Evolutionary conservation across 2,797 vertebrate species (phyloP).

Genomic region (Coluber constrictor): DNA sequence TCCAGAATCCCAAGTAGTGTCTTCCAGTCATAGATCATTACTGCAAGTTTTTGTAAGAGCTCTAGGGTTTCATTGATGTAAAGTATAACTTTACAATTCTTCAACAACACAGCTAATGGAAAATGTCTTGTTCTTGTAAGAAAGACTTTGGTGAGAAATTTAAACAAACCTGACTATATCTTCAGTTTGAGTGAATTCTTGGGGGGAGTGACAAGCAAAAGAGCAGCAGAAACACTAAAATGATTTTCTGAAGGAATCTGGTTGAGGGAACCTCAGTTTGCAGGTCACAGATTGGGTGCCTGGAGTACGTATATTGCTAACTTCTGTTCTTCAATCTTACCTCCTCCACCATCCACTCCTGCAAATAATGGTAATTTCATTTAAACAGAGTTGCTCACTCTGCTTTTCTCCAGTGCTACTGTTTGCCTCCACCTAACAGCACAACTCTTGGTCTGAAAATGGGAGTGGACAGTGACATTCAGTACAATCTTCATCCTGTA

Average conservation of each 20-base stretch:
- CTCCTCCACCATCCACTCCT: not conserved
- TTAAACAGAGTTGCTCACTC: not conserved
- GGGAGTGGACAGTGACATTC: not conserved
- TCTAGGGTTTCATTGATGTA: not conserved
- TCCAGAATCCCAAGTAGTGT: not conserved
- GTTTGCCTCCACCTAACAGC: not conserved
- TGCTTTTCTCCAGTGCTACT: not conserved
- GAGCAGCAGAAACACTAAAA: not conserved
- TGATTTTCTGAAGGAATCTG: not conserved
- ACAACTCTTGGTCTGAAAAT: not conserved
- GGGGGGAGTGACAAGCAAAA: not conserved
- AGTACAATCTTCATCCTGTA: not conserved
- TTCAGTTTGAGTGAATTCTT: not conserved
- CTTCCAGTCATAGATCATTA: not conserved
- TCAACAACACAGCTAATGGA: not conserved
- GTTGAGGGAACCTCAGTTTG: not conserved
- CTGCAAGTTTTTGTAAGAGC: not conserved
- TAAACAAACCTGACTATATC: not conserved
- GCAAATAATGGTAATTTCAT: not conserved
- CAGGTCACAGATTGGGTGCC: not conserved
- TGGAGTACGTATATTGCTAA: not conserved
- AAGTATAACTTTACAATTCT: not conserved
- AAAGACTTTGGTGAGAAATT: not conserved
- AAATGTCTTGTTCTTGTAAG: not conserved
- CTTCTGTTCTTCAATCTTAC: not conserved